These are phyloP conservation scores for Peromyscus leucopus DNA, from an alignment of 2,113 vertebrate species.

Conservation along the genomic window DNA sequence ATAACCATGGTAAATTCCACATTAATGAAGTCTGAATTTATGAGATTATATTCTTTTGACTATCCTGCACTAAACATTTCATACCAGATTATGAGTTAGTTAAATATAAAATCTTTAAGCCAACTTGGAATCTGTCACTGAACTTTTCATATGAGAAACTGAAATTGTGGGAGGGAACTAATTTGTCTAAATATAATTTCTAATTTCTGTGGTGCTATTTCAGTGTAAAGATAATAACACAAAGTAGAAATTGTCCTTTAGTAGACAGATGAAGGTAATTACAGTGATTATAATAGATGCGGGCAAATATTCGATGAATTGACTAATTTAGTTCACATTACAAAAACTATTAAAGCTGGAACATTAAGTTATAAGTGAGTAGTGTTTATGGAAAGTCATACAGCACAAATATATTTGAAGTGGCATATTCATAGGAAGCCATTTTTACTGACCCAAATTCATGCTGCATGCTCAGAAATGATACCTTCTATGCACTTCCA, in stretches of 20 bases:
- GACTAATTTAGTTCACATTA: conserved; percentile 84
- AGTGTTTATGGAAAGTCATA: conserved; percentile 84
- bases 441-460: conserved; percentile 42
- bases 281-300: conserved; percentile 82
- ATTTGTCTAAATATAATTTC: conserved; percentile 79
- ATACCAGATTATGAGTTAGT: conserved; percentile 62
- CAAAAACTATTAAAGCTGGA: conserved; percentile 79
- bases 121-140: conserved; percentile 58
- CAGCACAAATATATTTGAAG: conserved; percentile 67
- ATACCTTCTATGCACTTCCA: background rate
- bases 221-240: conserved; percentile 76
- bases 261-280: conserved; percentile 82
- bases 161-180: conserved; percentile 73
- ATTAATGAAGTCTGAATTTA: conserved; percentile 44
- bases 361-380: conserved; percentile 80
- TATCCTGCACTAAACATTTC: conserved; percentile 19
- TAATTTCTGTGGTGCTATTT: conserved; percentile 84
- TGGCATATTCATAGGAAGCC: conserved; percentile 71
- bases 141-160: conserved; percentile 72
- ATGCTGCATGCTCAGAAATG: background rate
- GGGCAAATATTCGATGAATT: conserved; percentile 75
- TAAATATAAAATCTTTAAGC: conserved; percentile 61
- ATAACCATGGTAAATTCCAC: conserved; percentile 5
- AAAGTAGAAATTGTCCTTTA: conserved; percentile 81
- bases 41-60: conserved; percentile 1